These are phyloP conservation scores for Orientallactaga bullata DNA, from an alignment of 2,113 vertebrate species.

Conservation along the genomic window DNA sequence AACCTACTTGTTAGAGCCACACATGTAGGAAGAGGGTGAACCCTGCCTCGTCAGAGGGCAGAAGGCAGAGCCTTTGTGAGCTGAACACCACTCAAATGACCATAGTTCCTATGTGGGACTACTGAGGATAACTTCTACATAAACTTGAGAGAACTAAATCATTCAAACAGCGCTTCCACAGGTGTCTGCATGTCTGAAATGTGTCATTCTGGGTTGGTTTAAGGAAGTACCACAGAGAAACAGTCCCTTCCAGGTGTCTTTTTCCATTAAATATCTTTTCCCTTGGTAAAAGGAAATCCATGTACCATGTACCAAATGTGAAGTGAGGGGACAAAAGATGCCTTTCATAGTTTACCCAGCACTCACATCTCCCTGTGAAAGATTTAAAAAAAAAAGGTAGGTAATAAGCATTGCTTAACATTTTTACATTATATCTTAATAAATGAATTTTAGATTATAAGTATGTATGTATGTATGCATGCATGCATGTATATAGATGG, in stretches of 20 bases:
- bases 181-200: background rate
- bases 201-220: background rate
- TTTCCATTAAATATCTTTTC: background rate
- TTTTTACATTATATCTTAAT: background rate
- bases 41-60: background rate
- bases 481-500: background rate
- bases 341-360: background rate
- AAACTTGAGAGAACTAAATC: background rate
- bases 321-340: background rate
- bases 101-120: background rate
- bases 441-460: background rate
- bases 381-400: background rate
- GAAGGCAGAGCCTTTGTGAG: background rate
- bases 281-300: background rate
- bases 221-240: background rate
- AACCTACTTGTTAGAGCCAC: background rate
- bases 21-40: background rate
- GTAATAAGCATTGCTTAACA: background rate
- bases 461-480: background rate
- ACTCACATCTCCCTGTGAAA: background rate
- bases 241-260: background rate
- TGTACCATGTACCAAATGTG: background rate
- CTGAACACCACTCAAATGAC: background rate
- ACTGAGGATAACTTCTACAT: background rate
- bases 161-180: background rate